phyloP scores from a whole-genome alignment of 2,888 invertebrate species.

The Volucella inanis region DNA sequence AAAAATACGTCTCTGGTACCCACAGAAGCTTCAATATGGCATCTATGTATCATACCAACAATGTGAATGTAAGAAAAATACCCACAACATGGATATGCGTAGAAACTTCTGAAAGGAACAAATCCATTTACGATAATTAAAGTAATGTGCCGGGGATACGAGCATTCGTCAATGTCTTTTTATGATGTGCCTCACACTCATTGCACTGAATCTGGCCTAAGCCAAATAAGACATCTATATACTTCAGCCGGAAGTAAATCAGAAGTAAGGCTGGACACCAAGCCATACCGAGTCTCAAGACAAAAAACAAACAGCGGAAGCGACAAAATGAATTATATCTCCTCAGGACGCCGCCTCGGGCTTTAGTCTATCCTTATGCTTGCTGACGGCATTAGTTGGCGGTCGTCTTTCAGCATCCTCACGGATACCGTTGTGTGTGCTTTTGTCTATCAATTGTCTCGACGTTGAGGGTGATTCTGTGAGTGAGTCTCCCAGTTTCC shows the following conservation, averaged over 20 bases:
- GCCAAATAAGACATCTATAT: slow-evolving; percentile 42
- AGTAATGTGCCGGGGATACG: slow-evolving; percentile 61
- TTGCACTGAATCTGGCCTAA: slow-evolving; percentile 50
- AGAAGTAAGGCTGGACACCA: no score
- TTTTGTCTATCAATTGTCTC: slow-evolving; percentile 74
- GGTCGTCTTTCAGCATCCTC: background rate
- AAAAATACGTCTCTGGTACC: background rate
- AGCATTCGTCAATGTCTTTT: slow-evolving; percentile 67
- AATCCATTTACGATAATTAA: slow-evolving; percentile 74
- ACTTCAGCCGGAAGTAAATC: no score
- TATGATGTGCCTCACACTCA: slow-evolving; percentile 58
- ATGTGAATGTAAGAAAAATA: slow-evolving; percentile 44
- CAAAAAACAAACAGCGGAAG: slow-evolving; percentile 66
- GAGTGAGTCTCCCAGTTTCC: slow-evolving; percentile 25
- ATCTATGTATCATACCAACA: background rate
- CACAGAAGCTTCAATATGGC: background rate
- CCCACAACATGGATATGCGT: slow-evolving; percentile 9
- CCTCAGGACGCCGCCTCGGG: slow-evolving; percentile 12
- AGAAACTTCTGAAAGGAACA: slow-evolving; percentile 23
- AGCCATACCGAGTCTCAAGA: background rate
- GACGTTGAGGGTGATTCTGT: slow-evolving; percentile 58
- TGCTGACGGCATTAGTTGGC: slow-evolving; percentile 14
- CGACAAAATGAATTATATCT: slow-evolving; percentile 74
- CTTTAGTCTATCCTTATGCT: slow-evolving; percentile 19
- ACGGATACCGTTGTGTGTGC: slow-evolving; percentile 41